Conservation (phyloP, 53 echinoderm and acorn worm species). For the Apostichopus leukothele region DNA sequence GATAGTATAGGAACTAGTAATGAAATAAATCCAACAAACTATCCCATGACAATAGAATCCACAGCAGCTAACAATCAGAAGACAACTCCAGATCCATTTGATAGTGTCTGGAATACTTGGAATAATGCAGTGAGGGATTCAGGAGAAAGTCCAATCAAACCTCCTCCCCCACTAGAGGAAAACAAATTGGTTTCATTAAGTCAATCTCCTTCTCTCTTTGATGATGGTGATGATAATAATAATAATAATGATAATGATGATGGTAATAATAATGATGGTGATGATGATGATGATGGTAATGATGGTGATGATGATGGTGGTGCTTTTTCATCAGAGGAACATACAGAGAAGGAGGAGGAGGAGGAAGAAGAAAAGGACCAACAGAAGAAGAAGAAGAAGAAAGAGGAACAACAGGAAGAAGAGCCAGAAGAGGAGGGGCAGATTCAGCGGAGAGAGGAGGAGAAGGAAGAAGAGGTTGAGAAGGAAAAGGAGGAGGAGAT, state of each 20-base stretch:
- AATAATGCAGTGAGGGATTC: background rate
- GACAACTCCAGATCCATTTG: background rate
- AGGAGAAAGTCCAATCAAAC: background rate
- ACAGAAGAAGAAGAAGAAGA: background rate
- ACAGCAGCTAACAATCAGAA: background rate
- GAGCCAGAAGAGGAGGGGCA: background rate
- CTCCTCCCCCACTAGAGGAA: background rate
- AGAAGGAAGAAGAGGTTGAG: background rate
- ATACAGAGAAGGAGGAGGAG: background rate
- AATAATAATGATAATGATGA: background rate
- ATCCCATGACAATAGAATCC: too few species aligned
- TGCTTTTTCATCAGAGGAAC: background rate
- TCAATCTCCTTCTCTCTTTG: slow-evolving; percentile 20
- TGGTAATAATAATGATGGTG: background rate
- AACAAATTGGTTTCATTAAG: background rate
- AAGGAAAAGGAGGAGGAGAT: background rate
- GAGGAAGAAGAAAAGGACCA: background rate
- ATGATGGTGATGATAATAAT: background rate
- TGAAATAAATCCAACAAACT: background rate
- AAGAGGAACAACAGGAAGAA: background rate
- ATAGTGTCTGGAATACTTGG: background rate
- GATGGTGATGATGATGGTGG: background rate
- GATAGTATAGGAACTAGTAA: background rate
- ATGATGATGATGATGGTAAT: background rate
- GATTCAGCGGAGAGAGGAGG: background rate